Evolutionary conservation across 2,888 invertebrate species (phyloP), one percentile per base, ranked within the genome.

Genomic region (Cephus pulcher): DNA sequence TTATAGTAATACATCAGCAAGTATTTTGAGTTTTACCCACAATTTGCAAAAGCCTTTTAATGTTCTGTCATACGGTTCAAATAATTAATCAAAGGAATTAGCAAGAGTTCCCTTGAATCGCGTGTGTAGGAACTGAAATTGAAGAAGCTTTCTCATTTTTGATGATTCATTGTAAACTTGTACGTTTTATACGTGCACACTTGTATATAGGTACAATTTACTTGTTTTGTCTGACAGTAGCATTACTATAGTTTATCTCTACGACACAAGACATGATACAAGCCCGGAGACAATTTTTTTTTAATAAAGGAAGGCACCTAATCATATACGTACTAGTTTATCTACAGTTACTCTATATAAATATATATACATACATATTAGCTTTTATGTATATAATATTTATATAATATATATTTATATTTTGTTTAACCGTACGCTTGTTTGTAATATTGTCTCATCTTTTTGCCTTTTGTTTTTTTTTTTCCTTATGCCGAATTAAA

Each of bases 301-400:
- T 84, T 84, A 82, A 84, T 87, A 80, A 84, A 88, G 84, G 85
- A 89, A 90, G 90, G 90, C 89, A 90, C 90, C 90, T 90, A 90
- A 87, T 88, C 82, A 85, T 79, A 80, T 80, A 82, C 82, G 82
- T 86, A 82, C 80, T 80, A 84, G 78, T 84, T 86, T 84, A 86
- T 85, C 85, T 87, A 89, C 84, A 86, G 81, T 81, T 83, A 82
- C 84, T 81, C 79, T 83, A 83, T 83, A 83, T 79, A 76, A 81
- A 83, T 80, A 81, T 76, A 81, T 76, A 82, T 78, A 70, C 34
- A 79, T 78, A 69, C 70, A 75, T 80, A 71, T 69, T 73, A 76
- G 56, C 77, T 75, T 56, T 75, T 69, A 69, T 71, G 75, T 74
- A 77, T 80, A 73, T 73, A 79, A 78, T 74, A 68, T 15, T 73